phyloP scores from a whole-genome alignment of 2,113 vertebrate genomes.

The Chrysochloris asiatica region DNA sequence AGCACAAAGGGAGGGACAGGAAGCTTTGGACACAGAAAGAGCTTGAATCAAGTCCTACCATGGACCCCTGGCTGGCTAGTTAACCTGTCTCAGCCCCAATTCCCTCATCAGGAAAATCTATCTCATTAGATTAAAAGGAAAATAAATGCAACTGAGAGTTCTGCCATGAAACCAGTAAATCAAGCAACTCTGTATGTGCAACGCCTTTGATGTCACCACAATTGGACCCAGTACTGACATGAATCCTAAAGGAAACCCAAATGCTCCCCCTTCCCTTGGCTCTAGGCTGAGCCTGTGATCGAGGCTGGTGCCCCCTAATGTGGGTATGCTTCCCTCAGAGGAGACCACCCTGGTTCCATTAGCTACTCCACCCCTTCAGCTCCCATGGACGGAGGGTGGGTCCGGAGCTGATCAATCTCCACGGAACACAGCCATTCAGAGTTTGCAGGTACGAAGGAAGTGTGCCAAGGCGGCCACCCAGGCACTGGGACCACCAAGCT shows the following conservation, averaged over 20 bases:
- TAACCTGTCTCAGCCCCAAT: neutral
- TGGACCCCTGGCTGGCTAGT: neutral
- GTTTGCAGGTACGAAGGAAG: accelerated
- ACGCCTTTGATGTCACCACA: neutral
- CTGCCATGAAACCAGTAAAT: neutral
- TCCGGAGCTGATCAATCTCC: neutral
- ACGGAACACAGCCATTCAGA: neutral
- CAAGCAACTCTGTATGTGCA: neutral
- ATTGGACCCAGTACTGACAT: accelerated
- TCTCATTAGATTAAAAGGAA: neutral
- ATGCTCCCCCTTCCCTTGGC: too few species aligned
- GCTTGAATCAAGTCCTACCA: neutral
- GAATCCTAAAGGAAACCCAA: too few species aligned
- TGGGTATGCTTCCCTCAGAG: neutral
- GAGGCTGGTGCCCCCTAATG: too few species aligned
- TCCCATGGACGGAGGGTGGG: accelerated
- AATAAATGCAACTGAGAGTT: neutral
- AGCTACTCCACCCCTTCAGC: accelerated
- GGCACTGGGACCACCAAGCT: accelerated
- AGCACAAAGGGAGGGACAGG: accelerated
- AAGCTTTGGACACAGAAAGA: neutral
- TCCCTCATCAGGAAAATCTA: neutral
- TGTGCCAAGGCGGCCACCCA: accelerated
- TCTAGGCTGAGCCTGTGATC: too few species aligned
- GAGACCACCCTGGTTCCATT: accelerated